Base-by-base conservation (phyloP, 2,888 invertebrate genomes). In the Didymodactylos carnosus region DNA sequence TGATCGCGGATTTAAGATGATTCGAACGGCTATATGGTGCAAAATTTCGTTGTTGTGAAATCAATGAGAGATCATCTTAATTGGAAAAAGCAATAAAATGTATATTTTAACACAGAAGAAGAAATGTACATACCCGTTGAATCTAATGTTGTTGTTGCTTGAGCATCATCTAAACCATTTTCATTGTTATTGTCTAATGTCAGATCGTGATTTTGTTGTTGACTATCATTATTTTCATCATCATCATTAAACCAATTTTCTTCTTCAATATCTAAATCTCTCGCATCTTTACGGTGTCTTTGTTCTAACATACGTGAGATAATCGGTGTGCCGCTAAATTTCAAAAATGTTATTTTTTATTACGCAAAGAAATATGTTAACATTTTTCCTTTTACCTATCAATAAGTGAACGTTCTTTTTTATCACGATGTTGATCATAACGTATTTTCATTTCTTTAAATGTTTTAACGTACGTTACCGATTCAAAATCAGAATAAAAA, bases 381-480 rank as follows among this genome's bases (percentile, higher is more conserved):
- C 25, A 10, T 35, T 11, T 14, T 27, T 14, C 10, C 23, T 35
- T n/a, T 62, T 35, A 62, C 62, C 2, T 35, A 35, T 62, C 62
- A n/a, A 8, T 35, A 10, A 62, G 62, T n/a, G n/a, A 35, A 35
- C 62, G 62, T 62, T 62, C 62, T 62, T n/a, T 35, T 35, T 35
- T 19, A 62, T 83, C 81, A 76, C 80, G 80, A 72, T 82, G 80
- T 77, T 82, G 82, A 39, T 83, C 83, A 76, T 81, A 82, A 25
- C 80, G 78, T 73, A 78, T 73, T 85, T 91, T 92, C 78, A 97
- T 87, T 78, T 91, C 89, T 85, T 92, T 92, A 85, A 99, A 99
- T 43, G 97, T 97, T 86, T 94, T 93, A 80, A 98, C 97, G 86
- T 99, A 99, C 83, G 91, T 91, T 80, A 97, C 90, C 81, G 91